These are phyloP conservation scores for Channa argus DNA, from an alignment of 2,113 vertebrate genomes.

Conservation along the genomic window DNA sequence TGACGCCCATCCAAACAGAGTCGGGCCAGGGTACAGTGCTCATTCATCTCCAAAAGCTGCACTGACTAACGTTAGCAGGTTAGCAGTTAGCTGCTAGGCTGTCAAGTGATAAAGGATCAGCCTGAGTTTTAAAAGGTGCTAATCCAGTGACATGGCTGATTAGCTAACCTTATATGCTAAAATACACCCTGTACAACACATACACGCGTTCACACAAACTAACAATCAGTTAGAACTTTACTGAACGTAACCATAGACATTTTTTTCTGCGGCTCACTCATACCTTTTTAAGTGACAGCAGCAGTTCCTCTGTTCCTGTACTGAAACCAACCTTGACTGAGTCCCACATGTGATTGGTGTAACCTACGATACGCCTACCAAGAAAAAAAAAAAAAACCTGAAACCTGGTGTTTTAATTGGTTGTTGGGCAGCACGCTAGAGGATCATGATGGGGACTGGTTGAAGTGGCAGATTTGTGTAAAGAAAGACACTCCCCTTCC, in stretches of 20 bases:
- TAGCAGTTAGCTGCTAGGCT: slow-evolving; percentile 47
- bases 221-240: neutral
- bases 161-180: neutral
- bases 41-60: slow-evolving; percentile 27
- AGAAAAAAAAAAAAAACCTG: neutral
- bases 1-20: slow-evolving; percentile 31
- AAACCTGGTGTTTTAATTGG: slow-evolving; percentile 35
- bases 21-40: neutral
- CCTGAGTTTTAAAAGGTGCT: slow-evolving; percentile 21
- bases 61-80: neutral
- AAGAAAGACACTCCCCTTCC: neutral
- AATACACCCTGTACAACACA: too few species aligned
- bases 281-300: slow-evolving; percentile 76
- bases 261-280: slow-evolving; percentile 20
- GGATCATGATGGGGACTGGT: neutral
- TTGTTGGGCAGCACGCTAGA: neutral
- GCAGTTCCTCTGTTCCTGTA: slow-evolving; percentile 60
- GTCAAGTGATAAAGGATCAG: slow-evolving; percentile 21
- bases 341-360: slow-evolving; percentile 45
- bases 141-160: slow-evolving; percentile 11
- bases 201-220: neutral
- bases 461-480: neutral
- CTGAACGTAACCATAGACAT: neutral
- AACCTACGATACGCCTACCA: slow-evolving; percentile 23
- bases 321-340: slow-evolving; percentile 63